These are phyloP conservation scores for Pterocles orientalis DNA, from an alignment of 2,113 vertebrate species.

Conservation along the genomic window DNA sequence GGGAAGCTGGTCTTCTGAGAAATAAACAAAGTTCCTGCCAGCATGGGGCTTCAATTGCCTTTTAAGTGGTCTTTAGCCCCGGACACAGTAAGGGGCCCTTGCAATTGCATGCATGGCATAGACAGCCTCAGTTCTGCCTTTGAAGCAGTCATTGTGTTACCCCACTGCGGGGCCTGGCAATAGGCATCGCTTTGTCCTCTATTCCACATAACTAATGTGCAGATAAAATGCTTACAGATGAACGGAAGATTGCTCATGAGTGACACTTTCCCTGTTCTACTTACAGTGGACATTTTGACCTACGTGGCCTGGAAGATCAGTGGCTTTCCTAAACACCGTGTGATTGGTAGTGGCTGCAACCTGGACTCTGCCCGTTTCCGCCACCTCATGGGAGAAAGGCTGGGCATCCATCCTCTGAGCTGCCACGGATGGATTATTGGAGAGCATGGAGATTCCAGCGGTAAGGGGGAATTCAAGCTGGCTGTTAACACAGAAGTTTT, in stretches of 20 bases:
- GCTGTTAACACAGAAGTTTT: not conserved
- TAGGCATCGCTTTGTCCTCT: not conserved
- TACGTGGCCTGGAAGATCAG: slow-evolving; percentile 99
- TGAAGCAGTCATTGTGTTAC: not conserved
- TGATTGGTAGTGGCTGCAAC: slow-evolving; percentile 96
- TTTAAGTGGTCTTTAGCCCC: not conserved
- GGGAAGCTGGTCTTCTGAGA: not conserved
- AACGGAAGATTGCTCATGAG: not conserved
- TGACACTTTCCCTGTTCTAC: not conserved
- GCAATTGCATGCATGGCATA: not conserved
- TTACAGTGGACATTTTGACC: slow-evolving; percentile 92
- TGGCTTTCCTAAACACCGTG: slow-evolving; percentile 92
- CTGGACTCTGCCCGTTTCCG: slow-evolving; percentile 97
- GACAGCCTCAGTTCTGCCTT: not conserved
- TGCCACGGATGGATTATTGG: slow-evolving; percentile 96
- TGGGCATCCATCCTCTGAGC: slow-evolving; percentile 89
- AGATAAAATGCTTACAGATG: not conserved
- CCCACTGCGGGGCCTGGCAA: not conserved
- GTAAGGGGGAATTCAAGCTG: slow-evolving; percentile 69
- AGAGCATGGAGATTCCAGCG: slow-evolving; percentile 96
- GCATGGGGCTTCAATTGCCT: not conserved
- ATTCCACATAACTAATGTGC: fast-evolving
- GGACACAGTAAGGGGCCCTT: not conserved
- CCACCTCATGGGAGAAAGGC: slow-evolving; percentile 91
- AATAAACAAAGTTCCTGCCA: not conserved